Evolutionary conservation across 2,888 invertebrate genomes (phyloP).

Genomic region (Ochropleura plecta): DNA sequence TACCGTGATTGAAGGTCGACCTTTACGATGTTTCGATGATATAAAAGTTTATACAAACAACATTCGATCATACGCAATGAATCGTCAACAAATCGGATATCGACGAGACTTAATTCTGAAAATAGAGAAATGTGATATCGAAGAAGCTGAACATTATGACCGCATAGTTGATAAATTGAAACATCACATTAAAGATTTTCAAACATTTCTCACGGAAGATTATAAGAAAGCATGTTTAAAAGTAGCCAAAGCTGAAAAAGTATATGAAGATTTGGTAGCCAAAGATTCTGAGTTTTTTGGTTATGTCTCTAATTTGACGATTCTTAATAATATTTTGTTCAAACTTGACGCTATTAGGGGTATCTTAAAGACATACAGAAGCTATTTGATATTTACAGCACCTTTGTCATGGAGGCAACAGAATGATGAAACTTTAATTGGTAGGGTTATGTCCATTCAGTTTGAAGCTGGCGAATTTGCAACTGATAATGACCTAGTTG

Average conservation of each 20-base stretch:
- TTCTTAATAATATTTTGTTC: constrained; percentile 84
- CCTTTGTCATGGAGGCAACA: constrained; percentile 85
- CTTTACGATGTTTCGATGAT: constrained; percentile 90
- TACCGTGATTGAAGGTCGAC: constrained; percentile 91
- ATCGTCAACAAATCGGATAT: constrained; percentile 87
- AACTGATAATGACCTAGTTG: constrained; percentile 85
- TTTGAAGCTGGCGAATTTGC: constrained; percentile 83
- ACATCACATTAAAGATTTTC: constrained; percentile 84
- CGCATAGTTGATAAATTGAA: constrained; percentile 78
- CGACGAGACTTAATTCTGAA: constrained; percentile 84
- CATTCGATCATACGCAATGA: constrained; percentile 87
- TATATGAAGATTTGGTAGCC: constrained; percentile 76
- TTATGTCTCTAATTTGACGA: constrained; percentile 79
- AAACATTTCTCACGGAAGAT: constrained; percentile 86
- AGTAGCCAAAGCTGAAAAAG: constrained; percentile 81
- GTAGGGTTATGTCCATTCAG: constrained; percentile 81
- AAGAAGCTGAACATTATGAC: constrained; percentile 80
- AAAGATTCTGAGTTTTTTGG: constrained; percentile 83
- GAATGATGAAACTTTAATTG: constrained; percentile 80
- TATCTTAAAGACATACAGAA: constrained; percentile 83
- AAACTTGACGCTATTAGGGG: constrained; percentile 85
- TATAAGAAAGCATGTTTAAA: constrained; percentile 84
- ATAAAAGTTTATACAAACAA: constrained; percentile 90
- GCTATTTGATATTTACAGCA: constrained; percentile 84
- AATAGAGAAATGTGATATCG: constrained; percentile 79